Percentiles rank a stretch among this genome's conserved stretches.
Conservation (phyloP, 1,140 invertebrate genomes). For the Ptiloglossa arizonensis region DNA sequence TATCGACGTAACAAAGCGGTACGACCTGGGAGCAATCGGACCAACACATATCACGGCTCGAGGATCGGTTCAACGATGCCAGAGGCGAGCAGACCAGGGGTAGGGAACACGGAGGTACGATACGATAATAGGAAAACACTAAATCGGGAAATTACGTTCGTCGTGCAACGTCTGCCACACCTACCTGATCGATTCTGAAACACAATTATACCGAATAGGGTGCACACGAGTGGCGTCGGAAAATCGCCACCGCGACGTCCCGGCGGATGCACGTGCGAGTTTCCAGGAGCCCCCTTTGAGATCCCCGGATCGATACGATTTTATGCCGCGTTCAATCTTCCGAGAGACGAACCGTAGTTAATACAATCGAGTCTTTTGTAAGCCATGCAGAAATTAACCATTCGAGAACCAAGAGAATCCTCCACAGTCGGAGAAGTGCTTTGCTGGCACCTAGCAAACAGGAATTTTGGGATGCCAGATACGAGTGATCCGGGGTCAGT, state of each 20-base stretch:
- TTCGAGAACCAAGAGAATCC: too few species aligned
- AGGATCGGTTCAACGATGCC: too few species aligned
- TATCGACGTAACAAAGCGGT: conserved; percentile 31
- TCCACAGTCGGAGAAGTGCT: too few species aligned
- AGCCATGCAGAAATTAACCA: too few species aligned
- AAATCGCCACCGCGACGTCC: conserved; percentile 10
- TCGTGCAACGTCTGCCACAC: conserved; percentile 48
- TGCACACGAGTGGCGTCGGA: not conserved
- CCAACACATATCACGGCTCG: not conserved
- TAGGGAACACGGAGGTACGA: conserved; percentile 9
- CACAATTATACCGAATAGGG: conserved; percentile 56
- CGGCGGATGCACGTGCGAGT: not conserved
- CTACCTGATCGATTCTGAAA: conserved; percentile 41
- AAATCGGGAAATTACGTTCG: conserved; percentile 65
- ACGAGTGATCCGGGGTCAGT: too few species aligned
- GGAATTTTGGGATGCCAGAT: too few species aligned
- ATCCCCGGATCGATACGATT: too few species aligned
- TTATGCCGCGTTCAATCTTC: too few species aligned
- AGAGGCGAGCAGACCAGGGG: not conserved
- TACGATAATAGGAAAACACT: conserved; percentile 64
- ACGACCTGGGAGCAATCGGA: conserved; percentile 26
- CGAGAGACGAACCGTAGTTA: too few species aligned
- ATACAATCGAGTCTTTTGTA: too few species aligned
- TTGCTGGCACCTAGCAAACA: too few species aligned
- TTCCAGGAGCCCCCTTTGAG: too few species aligned